Evolutionary conservation across 2,113 vertebrate species (phyloP).

Genomic region (Nicator chloris): DNA sequence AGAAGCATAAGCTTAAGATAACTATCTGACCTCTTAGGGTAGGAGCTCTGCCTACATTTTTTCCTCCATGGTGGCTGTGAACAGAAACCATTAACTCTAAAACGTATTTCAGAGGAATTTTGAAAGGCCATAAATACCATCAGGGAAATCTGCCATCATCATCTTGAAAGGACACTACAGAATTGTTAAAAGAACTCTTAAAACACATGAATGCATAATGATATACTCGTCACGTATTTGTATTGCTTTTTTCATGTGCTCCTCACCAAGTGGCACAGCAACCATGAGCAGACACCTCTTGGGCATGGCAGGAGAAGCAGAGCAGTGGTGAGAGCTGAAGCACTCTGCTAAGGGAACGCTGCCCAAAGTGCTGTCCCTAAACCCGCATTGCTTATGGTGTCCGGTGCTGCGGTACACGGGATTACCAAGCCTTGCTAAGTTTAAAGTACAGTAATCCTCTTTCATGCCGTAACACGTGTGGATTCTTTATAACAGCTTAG

Average conservation of each 20-base stretch:
- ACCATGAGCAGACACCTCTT: not conserved
- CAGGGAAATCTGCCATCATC: not conserved
- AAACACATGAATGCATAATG: not conserved
- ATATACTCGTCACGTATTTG: accelerated
- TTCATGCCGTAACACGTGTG: constrained; percentile 20
- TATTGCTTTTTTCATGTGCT: not conserved
- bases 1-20: not conserved
- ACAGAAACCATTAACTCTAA: not conserved
- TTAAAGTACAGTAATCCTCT: constrained; percentile 54
- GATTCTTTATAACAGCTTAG: constrained; percentile 46
- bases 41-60: not conserved
- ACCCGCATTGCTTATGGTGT: not conserved
- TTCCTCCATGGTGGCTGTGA: not conserved
- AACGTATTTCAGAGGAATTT: not conserved
- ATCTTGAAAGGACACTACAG: not conserved
- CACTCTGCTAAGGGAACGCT: accelerated
- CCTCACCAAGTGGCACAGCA: not conserved
- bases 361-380: not conserved
- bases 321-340: not conserved
- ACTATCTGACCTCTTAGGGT: not conserved
- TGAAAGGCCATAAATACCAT: not conserved
- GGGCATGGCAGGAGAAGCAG: not conserved
- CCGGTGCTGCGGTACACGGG: not conserved
- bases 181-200: not conserved
- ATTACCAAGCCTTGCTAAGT: constrained; percentile 49